A percentile compares a stretch with the other conserved stretches of the same genome.
Conservation (phyloP, 64 coral and sea anemone genomes). For the Pocillopora verrucosa region DNA sequence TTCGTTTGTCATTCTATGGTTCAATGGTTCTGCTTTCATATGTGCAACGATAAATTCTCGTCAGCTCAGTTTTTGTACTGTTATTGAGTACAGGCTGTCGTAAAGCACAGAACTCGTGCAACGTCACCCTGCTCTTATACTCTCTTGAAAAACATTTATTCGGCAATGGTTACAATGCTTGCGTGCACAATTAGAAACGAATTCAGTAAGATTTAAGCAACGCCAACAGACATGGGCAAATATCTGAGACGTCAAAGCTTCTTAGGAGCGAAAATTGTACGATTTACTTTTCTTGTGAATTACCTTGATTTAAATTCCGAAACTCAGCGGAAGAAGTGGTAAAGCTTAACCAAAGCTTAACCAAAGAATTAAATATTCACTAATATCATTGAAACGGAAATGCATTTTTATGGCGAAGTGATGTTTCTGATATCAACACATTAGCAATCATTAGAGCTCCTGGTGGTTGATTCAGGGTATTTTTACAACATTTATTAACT, state of each 20-base stretch:
- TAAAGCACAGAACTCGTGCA: too few relatives aligned
- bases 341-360: neutral
- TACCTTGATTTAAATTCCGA: neutral
- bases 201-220: too few relatives aligned
- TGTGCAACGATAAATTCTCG: too few relatives aligned
- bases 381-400: neutral
- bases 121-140: too few relatives aligned
- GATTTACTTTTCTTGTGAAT: neutral
- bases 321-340: neutral
- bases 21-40: too few relatives aligned
- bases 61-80: too few relatives aligned
- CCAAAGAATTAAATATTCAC: neutral
- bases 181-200: too few relatives aligned
- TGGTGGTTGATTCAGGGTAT: neutral
- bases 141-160: too few relatives aligned
- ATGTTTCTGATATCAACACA: neutral
- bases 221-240: too few relatives aligned
- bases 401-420: neutral
- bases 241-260: neutral
- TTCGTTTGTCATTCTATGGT: too few relatives aligned
- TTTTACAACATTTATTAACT: neutral
- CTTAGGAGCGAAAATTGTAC: neutral
- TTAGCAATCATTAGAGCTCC: neutral
- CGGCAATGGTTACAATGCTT: too few relatives aligned
- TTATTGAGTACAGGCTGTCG: too few relatives aligned